Conservation (phyloP, 1,140 invertebrate species). For the Cyrtorhinus lividipennis region DNA sequence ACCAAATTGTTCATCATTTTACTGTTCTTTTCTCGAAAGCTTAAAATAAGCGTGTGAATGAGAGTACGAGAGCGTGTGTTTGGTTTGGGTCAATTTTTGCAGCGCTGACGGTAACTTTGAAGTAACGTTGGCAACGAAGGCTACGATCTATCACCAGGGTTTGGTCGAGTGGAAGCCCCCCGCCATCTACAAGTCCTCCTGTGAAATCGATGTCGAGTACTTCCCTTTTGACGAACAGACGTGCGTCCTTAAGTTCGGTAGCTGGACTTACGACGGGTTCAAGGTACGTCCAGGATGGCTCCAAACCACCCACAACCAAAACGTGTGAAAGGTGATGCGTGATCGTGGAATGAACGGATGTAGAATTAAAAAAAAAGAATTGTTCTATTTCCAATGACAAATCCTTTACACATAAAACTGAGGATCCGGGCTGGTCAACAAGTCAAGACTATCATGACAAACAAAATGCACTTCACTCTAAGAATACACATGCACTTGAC, state of each 20-base stretch:
- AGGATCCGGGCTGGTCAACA: no score
- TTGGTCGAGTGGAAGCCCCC: constrained; percentile 90
- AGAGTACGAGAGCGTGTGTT: not conserved
- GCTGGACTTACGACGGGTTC: constrained; percentile 92
- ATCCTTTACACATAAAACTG: no score
- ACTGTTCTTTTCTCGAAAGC: not conserved
- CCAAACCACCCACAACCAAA: not conserved
- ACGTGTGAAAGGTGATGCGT: constrained; percentile 5
- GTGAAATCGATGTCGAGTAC: constrained; percentile 90
- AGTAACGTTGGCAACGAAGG: constrained; percentile 91
- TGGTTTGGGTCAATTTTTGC: constrained; percentile 25
- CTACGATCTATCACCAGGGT: constrained; percentile 77
- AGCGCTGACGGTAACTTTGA: constrained; percentile 96
- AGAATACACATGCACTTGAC: no score
- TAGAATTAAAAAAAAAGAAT: not conserved
- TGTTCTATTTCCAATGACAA: not conserved
- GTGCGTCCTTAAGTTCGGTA: constrained; percentile 84
- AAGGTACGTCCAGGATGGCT: constrained; percentile 48
- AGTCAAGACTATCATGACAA: no score
- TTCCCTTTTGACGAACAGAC: constrained; percentile 92
- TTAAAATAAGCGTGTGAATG: not conserved
- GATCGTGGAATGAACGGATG: not conserved
- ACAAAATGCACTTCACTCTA: no score
- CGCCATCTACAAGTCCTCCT: constrained; percentile 87
- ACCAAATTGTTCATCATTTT: no score